Evolutionary conservation across 2,797 vertebrate species (phyloP).

Genomic region (Bovichtus variegatus): DNA sequence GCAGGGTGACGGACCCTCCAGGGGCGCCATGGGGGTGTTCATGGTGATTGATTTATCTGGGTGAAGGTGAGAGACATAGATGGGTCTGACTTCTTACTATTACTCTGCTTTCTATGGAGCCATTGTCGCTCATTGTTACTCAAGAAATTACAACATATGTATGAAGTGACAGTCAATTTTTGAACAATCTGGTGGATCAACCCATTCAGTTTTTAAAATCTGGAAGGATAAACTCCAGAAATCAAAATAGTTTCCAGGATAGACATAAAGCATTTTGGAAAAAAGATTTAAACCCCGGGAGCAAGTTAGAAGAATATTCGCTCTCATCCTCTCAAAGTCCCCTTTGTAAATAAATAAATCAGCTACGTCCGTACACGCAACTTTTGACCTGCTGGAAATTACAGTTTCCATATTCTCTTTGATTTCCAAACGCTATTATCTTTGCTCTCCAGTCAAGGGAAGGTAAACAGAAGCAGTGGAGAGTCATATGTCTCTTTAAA

Average conservation of each 20-base stretch:
- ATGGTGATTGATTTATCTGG: constrained; percentile 57
- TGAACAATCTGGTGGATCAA: constrained; percentile 9
- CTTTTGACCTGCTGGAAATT: constrained; percentile 62
- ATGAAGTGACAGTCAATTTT: background rate
- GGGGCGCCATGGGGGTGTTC: constrained; percentile 29
- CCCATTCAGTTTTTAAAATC: constrained; percentile 20
- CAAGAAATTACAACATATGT: background rate
- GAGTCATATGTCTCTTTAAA: constrained; percentile 79
- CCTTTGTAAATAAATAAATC: constrained; percentile 62
- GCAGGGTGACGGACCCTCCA: constrained; percentile 37
- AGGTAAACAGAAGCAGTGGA: constrained; percentile 75
- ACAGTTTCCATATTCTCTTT: constrained; percentile 67
- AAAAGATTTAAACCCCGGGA: constrained; percentile 21
- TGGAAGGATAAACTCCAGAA: constrained; percentile 32
- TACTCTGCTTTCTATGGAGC: background rate
- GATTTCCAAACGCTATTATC: constrained; percentile 66
- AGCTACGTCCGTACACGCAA: constrained; percentile 48
- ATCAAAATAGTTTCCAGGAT: constrained; percentile 40
- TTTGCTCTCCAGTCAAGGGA: constrained; percentile 63
- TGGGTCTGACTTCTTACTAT: constrained; percentile 9
- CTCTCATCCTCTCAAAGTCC: constrained; percentile 40
- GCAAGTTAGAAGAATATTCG: constrained; percentile 26
- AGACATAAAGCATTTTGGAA: constrained; percentile 34
- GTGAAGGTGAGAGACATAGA: constrained; percentile 32
- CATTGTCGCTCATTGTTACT: background rate